Base-by-base conservation (phyloP, 1,140 invertebrate species). In the Calliopsis andreniformis region DNA sequence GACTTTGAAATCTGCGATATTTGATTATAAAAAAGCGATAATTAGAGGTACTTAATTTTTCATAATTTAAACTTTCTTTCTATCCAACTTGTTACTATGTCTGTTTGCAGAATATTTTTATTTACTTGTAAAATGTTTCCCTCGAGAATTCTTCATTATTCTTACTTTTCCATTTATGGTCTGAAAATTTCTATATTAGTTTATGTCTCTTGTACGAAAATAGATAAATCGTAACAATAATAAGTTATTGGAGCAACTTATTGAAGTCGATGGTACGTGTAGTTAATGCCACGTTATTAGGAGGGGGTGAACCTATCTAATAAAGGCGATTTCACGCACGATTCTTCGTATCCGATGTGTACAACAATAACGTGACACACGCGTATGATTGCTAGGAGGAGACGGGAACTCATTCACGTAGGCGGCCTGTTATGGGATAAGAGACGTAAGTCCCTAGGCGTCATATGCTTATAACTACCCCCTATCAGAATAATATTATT, bases 281-380 rank as follows among this genome's bases (percentile, higher is more conserved):
- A 76, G 67, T 79, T 83, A 83, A 83, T 83, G 80, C 66, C 43
- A 20, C 76, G 78, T 84, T 87, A 87, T 87, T 84, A 59, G 59
- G 25, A 45, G 42, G 14, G 68, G 25, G 56, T 47, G 72, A 78
- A 78, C 76, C 79, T 79, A 85, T 88, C 84, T 89, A 90, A 91
- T 91, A 91, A 91, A 89, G 87, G 83, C 83, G 87, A 91, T 91
- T 91, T 91, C 89, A 91, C 86, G 89, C 79, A 70, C 83, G 86
- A 87, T 84, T 88, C 85, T 84, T 85, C 82, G 80, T 73, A 82
- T 87, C 84, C 70, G 83, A 80, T 51, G 61, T 67, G 81, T 59
- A 51, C 56, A 62, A 79, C 66, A 78, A 84, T 83, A 84, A 80
- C 51, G 73, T 35, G 71, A 72, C 72, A 56, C 70, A 73, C 69